Conservation (phyloP, 2,113 vertebrate species). For the Microtus ochrogaster region DNA sequence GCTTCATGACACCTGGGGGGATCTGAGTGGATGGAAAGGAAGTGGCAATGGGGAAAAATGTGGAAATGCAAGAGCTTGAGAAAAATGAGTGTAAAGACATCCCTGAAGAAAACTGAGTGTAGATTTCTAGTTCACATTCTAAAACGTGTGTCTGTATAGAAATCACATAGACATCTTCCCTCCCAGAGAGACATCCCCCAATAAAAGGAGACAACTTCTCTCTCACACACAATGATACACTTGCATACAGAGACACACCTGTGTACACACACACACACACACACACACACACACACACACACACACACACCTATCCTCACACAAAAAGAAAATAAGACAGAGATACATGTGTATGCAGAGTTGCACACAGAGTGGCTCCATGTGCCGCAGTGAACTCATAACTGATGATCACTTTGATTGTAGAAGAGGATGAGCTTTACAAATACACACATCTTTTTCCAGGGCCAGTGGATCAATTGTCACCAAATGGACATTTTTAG, state of each 20-base stretch:
- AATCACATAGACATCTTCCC: neutral
- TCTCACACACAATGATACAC: neutral
- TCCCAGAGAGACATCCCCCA: neutral
- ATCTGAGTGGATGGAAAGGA: neutral
- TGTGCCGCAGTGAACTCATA: neutral
- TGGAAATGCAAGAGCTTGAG: neutral
- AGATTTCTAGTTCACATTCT: neutral
- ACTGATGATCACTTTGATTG: neutral
- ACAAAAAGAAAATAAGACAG: neutral
- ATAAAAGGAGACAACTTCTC: neutral
- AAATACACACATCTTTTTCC: neutral
- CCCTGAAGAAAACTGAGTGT: neutral
- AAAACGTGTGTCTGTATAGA: neutral
- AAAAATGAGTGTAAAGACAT: neutral
- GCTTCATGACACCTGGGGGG: neutral
- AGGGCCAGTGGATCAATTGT: neutral
- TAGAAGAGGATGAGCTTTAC: neutral
- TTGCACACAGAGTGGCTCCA: accelerated
- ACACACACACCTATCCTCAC: neutral
- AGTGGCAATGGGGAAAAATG: neutral
- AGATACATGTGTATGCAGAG: neutral
- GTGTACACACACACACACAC: too few relatives aligned
- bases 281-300: neutral
- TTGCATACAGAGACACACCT: too few relatives aligned
- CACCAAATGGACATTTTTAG: neutral